These are phyloP conservation scores for Phalanger gymnotis DNA, from an alignment of 2,797 vertebrate species.

Conservation along the genomic window DNA sequence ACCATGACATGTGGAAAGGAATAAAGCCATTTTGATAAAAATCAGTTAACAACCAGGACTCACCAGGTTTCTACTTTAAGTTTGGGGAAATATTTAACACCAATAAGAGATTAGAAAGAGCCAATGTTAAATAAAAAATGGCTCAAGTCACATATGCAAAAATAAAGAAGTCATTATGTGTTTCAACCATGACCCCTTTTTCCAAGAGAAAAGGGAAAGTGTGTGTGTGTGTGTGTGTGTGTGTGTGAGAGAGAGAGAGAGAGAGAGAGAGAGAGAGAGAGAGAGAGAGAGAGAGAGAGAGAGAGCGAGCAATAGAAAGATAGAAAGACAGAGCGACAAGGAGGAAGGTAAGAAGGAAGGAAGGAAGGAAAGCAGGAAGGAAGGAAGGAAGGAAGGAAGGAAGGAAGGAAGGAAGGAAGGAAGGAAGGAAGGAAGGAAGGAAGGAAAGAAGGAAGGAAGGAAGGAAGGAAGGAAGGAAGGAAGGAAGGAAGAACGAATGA, in stretches of 20 bases:
- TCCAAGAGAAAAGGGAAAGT: background rate
- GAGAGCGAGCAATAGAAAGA: rapidly evolving
- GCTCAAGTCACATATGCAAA: slow-evolving; percentile 14
- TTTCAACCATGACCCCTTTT: slow-evolving; percentile 16
- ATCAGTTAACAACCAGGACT: slow-evolving; percentile 63
- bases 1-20: slow-evolving; percentile 76
- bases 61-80: slow-evolving; percentile 63
- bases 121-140: slow-evolving; percentile 21
- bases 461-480: background rate
- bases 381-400: background rate
- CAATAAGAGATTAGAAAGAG: slow-evolving; percentile 53
- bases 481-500: background rate
- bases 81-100: slow-evolving; percentile 47
- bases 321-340: background rate
- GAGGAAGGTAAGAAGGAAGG: background rate
- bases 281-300: background rate
- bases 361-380: background rate
- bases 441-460: background rate
- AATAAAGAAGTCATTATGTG: slow-evolving; percentile 2
- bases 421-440: background rate
- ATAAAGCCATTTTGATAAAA: slow-evolving; percentile 75
- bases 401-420: background rate
- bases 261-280: background rate
- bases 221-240: no score
- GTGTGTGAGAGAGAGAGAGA: no score